Evolutionary conservation across 2,797 vertebrate species (phyloP), one percentile per base, ranked within the genome.

Genomic region (Epinephelus coioides): DNA sequence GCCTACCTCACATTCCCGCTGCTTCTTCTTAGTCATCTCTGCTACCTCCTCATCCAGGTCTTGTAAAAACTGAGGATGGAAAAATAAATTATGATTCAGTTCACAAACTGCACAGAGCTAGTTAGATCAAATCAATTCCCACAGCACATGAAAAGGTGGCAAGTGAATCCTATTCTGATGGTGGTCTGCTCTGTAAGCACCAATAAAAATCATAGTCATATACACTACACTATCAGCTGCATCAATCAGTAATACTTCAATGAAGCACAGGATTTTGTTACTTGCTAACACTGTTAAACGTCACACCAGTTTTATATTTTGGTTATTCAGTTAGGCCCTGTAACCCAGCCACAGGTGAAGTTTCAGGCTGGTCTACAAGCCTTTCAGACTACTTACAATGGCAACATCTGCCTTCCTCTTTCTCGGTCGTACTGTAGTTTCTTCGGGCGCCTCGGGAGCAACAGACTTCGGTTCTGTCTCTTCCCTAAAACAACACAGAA

Each of bases 401-500:
- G 96, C 97, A 92, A 99, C 96, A 91, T 99, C 97, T 76, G 98
- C 97, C 94, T 99, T 99, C 86, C 98, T 97, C 92, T 99, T 99
- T 87, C 98, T 97, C 88, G 95, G 79, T 47, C 97, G 95, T 6
- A 81, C 83, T 44, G 95, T 67, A 53, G 75, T 78, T 53, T 95
- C 94, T 1, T 75, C 82, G 61, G 86, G 81, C 53, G 77, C 85
- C 57, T 95, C 95, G 47, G 92, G 86, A 89, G 91, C 76, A 80
- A 67, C 77, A 74, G 86, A 84, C 40, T 75, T 87, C 8, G 95
- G 89, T 78, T 95, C 93, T 70, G 90, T 88, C 86, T 91, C 93
- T 88, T 94, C 91, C 81, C 97, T 98, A 64, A 0, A 27, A 54
- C 15, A 54, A 13, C 12, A 74, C 21, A 69, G 27, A 6, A 2